Conservation (phyloP, 1,140 invertebrate genomes). For the Bombus picipes region DNA sequence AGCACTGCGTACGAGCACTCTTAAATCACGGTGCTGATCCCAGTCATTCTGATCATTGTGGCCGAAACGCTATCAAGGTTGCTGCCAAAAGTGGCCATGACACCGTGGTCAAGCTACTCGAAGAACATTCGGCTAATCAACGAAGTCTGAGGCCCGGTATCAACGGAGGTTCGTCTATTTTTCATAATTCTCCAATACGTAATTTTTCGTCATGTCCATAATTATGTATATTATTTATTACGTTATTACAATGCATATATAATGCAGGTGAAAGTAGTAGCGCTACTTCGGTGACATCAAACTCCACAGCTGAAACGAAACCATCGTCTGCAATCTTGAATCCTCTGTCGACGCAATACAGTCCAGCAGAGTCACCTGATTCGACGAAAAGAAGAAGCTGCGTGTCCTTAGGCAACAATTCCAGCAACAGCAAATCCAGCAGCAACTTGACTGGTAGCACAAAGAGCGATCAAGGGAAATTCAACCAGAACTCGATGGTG, state of each 20-base stretch:
- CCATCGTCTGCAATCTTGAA: conserved; percentile 86
- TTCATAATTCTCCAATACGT: background rate
- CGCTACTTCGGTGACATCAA: conserved; percentile 85
- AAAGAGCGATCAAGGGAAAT: conserved; percentile 85
- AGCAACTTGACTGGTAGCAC: conserved; percentile 88
- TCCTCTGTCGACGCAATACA: conserved; percentile 81
- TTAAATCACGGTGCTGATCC: conserved; percentile 96
- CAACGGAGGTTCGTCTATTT: conserved; percentile 58
- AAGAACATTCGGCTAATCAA: conserved; percentile 83
- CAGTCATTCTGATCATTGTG: conserved; percentile 95
- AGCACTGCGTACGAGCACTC: conserved; percentile 93
- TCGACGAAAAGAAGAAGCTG: conserved; percentile 88
- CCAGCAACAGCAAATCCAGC: conserved; percentile 88
- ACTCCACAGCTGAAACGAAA: conserved; percentile 88
- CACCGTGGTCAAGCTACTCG: conserved; percentile 87
- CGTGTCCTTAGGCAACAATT: conserved; percentile 88
- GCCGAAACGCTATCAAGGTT: conserved; percentile 90
- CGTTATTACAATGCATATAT: background rate
- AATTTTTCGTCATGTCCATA: too few relatives aligned
- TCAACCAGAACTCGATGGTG: conserved; percentile 80
- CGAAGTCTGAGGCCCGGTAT: conserved; percentile 76
- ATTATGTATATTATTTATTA: background rate
- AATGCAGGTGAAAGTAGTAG: conserved; percentile 83
- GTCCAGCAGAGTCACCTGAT: conserved; percentile 85
- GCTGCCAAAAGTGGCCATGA: conserved; percentile 90